Evolutionary conservation across 1,140 invertebrate genomes (phyloP).

Genomic region (Patella vulgata): DNA sequence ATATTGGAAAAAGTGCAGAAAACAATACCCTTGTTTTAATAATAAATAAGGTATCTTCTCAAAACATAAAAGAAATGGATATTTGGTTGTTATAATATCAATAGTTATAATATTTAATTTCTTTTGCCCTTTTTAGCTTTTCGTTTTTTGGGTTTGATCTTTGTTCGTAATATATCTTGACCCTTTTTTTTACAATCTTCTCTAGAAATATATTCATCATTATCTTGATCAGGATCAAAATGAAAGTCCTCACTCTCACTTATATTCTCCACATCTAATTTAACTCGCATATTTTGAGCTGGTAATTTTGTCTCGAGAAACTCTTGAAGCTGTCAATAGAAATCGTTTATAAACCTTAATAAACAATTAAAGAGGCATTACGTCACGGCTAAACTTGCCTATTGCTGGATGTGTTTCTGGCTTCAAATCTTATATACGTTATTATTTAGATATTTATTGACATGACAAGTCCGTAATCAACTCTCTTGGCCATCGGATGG

Average conservation of each 20-base stretch:
- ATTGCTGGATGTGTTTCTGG: no score
- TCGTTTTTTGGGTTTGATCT: constrained; percentile 42
- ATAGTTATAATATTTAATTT: no score
- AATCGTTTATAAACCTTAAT: neutral
- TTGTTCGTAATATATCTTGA: constrained; percentile 34
- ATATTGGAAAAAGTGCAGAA: no score
- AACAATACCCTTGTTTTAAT: no score
- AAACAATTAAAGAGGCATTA: neutral
- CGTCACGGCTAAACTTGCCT: neutral
- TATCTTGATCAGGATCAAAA: constrained; percentile 48
- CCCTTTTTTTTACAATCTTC: constrained; percentile 41
- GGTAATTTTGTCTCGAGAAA: constrained; percentile 37
- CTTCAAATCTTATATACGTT: no score
- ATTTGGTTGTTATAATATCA: no score
- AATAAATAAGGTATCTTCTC: no score
- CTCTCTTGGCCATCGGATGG: no score
- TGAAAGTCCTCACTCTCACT: constrained; percentile 44
- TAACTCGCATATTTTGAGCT: constrained; percentile 35
- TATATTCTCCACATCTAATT: constrained; percentile 30
- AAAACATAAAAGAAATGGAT: no score
- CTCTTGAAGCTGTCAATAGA: constrained; percentile 31
- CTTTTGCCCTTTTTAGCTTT: constrained; percentile 27
- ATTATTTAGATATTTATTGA: no score
- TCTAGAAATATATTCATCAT: constrained; percentile 39
- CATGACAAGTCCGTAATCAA: no score